These are phyloP conservation scores for Amiota mariae DNA, from an alignment of 2,888 invertebrate species.

Conservation along the genomic window DNA sequence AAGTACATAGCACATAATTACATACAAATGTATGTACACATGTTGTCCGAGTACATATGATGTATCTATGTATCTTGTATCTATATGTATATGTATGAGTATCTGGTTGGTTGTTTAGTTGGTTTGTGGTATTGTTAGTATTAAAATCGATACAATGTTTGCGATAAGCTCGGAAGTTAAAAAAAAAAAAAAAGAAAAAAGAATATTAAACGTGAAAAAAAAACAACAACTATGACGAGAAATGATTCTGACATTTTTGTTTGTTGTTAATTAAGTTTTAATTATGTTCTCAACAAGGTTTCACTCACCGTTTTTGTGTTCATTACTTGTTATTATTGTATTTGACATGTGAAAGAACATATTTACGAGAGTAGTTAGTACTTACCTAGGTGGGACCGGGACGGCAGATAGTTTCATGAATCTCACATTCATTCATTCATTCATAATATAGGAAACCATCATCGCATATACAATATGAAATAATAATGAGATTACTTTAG, in stretches of 20 bases:
- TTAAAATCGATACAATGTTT: conserved; percentile 35
- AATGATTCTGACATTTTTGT: conserved; percentile 56
- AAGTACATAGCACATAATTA: conserved; percentile 22
- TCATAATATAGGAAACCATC: too few species aligned
- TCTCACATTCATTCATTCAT: too few species aligned
- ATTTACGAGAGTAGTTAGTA: too few species aligned
- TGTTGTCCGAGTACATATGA: background rate
- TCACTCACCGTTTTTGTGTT: background rate
- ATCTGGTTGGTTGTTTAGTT: too few species aligned
- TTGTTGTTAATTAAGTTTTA: conserved; percentile 65
- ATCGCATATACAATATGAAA: too few species aligned
- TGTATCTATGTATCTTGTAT: background rate
- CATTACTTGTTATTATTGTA: conserved; percentile 4
- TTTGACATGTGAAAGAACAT: conserved; percentile 19
- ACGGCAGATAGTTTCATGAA: too few species aligned
- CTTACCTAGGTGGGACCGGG: too few species aligned
- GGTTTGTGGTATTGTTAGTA: conserved; percentile 18
- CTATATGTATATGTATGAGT: too few species aligned
- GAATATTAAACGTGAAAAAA: conserved; percentile 35
- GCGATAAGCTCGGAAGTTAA: conserved; percentile 19
- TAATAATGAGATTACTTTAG: too few species aligned
- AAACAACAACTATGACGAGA: conserved; percentile 31
- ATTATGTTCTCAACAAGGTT: conserved; percentile 51
- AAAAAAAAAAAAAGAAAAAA: conserved; percentile 36
- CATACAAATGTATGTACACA: background rate